Evolutionary conservation across 2,113 vertebrate genomes (phyloP).

Genomic region (Danionella cerebrum): DNA sequence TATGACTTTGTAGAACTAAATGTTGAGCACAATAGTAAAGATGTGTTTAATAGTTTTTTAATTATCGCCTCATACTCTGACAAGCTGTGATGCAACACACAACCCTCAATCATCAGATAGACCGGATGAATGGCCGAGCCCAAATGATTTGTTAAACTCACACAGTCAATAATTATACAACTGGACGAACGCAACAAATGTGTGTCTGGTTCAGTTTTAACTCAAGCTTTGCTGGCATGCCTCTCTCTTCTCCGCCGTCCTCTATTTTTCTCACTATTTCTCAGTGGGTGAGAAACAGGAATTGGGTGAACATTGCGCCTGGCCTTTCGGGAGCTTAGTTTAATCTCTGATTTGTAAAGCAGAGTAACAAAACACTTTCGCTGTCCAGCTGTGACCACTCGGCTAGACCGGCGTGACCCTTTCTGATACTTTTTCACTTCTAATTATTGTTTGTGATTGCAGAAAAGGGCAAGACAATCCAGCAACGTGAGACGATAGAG

Average conservation of each 20-base stretch:
- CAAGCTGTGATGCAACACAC: background rate
- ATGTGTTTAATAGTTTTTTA: background rate
- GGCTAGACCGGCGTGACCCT: background rate
- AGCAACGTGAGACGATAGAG: background rate
- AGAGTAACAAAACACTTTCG: background rate
- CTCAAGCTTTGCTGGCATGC: background rate
- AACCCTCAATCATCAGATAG: background rate
- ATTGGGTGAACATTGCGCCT: background rate
- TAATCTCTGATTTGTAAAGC: slow-evolving; percentile 14
- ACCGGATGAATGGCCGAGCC: background rate
- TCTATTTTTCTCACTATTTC: background rate
- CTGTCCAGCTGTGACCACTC: background rate
- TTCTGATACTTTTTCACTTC: background rate
- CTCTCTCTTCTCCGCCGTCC: background rate
- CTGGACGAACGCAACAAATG: background rate
- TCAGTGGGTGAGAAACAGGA: background rate
- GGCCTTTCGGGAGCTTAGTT: background rate
- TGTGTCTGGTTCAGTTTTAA: background rate
- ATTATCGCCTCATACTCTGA: background rate
- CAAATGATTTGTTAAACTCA: background rate
- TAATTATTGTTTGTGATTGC: background rate
- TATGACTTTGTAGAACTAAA: background rate
- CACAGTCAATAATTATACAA: background rate
- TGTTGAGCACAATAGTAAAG: background rate
- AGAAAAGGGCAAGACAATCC: background rate